These are phyloP conservation scores for Acanthococcus lagerstroemiae DNA, from an alignment of 2,888 invertebrate genomes.

Conservation along the genomic window DNA sequence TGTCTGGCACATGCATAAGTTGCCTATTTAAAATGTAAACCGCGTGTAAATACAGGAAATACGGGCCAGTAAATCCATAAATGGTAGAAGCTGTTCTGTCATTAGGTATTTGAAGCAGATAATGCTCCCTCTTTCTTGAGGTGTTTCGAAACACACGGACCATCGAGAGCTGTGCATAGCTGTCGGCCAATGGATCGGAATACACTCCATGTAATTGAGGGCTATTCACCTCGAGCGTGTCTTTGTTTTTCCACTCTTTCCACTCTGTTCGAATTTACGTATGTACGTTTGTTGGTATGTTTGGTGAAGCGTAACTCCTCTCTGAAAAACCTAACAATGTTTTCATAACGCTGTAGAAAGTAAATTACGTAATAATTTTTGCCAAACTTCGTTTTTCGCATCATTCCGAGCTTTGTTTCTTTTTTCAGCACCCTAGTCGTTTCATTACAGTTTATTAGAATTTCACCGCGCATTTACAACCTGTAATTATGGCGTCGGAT, in stretches of 20 bases:
- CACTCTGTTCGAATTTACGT: neutral
- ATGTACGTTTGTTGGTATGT: neutral
- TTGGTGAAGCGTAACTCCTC: neutral
- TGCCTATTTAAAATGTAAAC: neutral
- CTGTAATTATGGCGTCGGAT: too few species aligned
- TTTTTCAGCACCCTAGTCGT: too few species aligned
- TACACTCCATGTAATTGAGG: neutral
- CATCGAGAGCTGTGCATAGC: neutral
- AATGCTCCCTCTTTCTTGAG: neutral
- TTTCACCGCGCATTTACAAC: too few species aligned
- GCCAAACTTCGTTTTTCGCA: too few species aligned
- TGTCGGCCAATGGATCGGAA: neutral
- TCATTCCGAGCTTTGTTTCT: too few species aligned
- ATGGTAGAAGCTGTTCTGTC: slow-evolving; percentile 1
- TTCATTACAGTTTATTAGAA: too few species aligned
- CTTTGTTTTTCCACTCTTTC: neutral
- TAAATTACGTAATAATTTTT: too few species aligned
- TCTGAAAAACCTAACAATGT: too few species aligned
- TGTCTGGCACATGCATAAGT: neutral
- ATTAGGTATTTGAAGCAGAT: slow-evolving; percentile 9
- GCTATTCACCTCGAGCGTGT: slow-evolving; percentile 3
- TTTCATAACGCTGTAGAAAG: too few species aligned
- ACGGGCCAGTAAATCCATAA: slow-evolving; percentile 2
- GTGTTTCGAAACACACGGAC: neutral
- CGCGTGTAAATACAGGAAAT: slow-evolving; percentile 8